Evolutionary conservation across 1,140 invertebrate genomes (phyloP).

Genomic region (Tetramorium simillimum): DNA sequence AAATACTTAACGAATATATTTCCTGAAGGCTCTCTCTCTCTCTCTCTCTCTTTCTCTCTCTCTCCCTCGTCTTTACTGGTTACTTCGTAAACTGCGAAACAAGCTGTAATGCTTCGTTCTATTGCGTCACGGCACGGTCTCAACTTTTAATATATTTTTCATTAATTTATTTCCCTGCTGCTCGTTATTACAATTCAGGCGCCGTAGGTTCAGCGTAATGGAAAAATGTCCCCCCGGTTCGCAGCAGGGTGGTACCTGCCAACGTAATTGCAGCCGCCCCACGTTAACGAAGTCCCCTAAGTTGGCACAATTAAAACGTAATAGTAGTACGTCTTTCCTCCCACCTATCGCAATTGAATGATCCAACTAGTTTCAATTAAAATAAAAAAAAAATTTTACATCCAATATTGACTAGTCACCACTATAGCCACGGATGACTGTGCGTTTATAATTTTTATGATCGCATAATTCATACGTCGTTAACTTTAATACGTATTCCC

Average conservation of each 20-base stretch:
- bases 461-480: background rate
- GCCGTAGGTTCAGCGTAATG: constrained; percentile 51
- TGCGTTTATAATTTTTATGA: constrained; percentile 1
- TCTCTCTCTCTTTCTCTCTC: background rate
- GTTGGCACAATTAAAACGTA: constrained; percentile 64
- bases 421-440: no score
- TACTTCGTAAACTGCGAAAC: constrained; percentile 60
- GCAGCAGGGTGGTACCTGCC: constrained; percentile 49
- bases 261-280: constrained; percentile 57
- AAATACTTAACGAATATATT: constrained; percentile 56
- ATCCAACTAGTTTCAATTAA: constrained; percentile 35
- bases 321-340: constrained; percentile 34
- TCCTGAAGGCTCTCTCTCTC: constrained; percentile 21
- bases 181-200: constrained; percentile 63
- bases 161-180: constrained; percentile 56
- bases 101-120: constrained; percentile 52
- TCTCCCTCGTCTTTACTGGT: constrained; percentile 37
- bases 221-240: constrained; percentile 58
- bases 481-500: background rate
- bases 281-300: constrained; percentile 64
- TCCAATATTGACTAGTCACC: background rate
- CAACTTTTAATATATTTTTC: constrained; percentile 63
- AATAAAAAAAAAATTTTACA: constrained; percentile 11
- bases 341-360: constrained; percentile 25
- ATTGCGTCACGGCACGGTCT: constrained; percentile 45